These are phyloP conservation scores for Bungarus multicinctus DNA, from an alignment of 2,113 vertebrate genomes.

Conservation along the genomic window DNA sequence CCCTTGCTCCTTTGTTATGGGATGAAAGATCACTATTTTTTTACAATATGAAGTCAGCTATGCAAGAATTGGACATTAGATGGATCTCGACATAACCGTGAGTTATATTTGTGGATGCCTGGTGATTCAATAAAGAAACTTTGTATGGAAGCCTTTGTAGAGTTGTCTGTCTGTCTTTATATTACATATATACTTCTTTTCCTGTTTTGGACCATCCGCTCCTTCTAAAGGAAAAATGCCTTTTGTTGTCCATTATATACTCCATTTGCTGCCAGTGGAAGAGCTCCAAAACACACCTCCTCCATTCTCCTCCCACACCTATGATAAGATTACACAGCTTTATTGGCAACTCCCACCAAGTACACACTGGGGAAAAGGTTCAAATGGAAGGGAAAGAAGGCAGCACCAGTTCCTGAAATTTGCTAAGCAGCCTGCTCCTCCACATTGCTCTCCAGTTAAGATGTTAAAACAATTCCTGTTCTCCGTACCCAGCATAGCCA, in stretches of 20 bases:
- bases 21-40: no score
- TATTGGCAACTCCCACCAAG: background rate
- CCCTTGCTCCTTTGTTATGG: no score
- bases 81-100: no score
- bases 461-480: background rate
- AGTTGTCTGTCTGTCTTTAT: no score
- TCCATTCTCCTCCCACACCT: background rate
- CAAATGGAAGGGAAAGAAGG: no score
- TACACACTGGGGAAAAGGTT: background rate
- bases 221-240: background rate
- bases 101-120: no score
- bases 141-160: no score
- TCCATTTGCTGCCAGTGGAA: background rate
- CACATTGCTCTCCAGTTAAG: background rate
- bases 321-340: background rate
- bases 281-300: background rate
- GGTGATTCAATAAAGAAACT: no score
- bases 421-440: background rate
- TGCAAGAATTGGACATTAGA: no score
- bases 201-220: background rate
- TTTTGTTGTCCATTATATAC: background rate
- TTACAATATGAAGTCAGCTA: no score
- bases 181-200: background rate
- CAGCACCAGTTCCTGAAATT: background rate
- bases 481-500: background rate